A percentile compares a stretch with the other conserved stretches of the same genome.
These are phyloP conservation scores for Donacobius atricapilla DNA, from an alignment of 2,113 vertebrate species.

Conservation along the genomic window DNA sequence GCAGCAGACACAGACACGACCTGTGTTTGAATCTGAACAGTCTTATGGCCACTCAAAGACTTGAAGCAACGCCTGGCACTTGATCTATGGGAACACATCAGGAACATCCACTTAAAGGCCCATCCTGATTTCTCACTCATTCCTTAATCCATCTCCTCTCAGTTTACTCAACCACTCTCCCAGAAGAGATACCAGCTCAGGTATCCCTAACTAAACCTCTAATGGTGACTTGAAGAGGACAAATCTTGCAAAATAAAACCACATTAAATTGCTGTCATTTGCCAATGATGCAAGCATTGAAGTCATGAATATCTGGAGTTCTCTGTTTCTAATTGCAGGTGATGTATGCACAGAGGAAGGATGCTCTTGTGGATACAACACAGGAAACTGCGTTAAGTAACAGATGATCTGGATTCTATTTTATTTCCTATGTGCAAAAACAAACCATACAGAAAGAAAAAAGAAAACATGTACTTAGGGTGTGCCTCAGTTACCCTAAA, in stretches of 20 bases:
- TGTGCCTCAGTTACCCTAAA: not conserved
- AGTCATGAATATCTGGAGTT: not conserved
- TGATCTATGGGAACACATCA: not conserved
- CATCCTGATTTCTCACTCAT: not conserved
- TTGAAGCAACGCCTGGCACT: not conserved
- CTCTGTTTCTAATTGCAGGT: not conserved
- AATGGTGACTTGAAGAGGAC: not conserved
- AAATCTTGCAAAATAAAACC: not conserved
- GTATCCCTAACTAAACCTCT: not conserved
- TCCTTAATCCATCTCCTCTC: not conserved
- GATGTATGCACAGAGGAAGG: not conserved
- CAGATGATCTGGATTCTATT: not conserved
- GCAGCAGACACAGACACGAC: not conserved
- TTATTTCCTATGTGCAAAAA: not conserved
- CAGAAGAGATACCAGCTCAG: not conserved
- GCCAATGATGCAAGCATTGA: not conserved
- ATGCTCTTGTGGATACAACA: not conserved
- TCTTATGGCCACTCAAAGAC: not conserved
- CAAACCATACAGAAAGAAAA: not conserved
- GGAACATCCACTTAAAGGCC: not conserved
- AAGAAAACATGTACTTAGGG: not conserved
- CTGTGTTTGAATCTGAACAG: not conserved
- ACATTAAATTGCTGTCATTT: not conserved
- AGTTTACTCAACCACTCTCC: not conserved
- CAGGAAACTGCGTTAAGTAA: constrained; percentile 18